Conservation (phyloP, 2,888 invertebrate genomes). For the Orthosia gracilis region DNA sequence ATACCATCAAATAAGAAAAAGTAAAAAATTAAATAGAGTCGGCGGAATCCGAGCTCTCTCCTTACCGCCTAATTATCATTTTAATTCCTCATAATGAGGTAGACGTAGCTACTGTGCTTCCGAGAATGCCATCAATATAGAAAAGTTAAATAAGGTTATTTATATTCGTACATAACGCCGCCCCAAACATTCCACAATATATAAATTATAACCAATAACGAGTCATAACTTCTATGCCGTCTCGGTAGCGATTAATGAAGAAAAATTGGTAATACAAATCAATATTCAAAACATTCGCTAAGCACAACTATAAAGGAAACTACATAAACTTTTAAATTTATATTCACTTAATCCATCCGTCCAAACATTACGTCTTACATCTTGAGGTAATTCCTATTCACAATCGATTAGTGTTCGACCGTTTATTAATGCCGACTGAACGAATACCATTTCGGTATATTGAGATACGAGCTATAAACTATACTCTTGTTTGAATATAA, state of each 20-base stretch:
- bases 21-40: slow-evolving; percentile 49
- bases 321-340: slow-evolving; percentile 79
- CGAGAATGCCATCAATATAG: slow-evolving; percentile 70
- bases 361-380: slow-evolving; percentile 77
- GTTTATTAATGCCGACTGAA: slow-evolving; percentile 75
- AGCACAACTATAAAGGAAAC: slow-evolving; percentile 72
- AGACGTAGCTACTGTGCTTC: slow-evolving; percentile 79
- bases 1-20: slow-evolving; percentile 59
- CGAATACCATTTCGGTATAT: slow-evolving; percentile 75
- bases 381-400: slow-evolving; percentile 83
- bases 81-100: slow-evolving; percentile 81
- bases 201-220: slow-evolving; percentile 72
- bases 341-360: slow-evolving; percentile 76
- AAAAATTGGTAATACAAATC: slow-evolving; percentile 78
- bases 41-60: slow-evolving; percentile 73
- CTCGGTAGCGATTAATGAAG: slow-evolving; percentile 77
- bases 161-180: slow-evolving; percentile 71
- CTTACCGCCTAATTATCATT: slow-evolving; percentile 81
- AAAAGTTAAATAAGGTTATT: slow-evolving; percentile 72
- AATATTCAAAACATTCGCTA: slow-evolving; percentile 76
- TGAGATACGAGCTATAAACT: slow-evolving; percentile 78
- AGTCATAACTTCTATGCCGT: slow-evolving; percentile 68
- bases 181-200: slow-evolving; percentile 58
- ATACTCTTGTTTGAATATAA: slow-evolving; percentile 79
- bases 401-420: slow-evolving; percentile 79